Conservation (phyloP, 2,113 vertebrate species). For the Noctilio leporinus region DNA sequence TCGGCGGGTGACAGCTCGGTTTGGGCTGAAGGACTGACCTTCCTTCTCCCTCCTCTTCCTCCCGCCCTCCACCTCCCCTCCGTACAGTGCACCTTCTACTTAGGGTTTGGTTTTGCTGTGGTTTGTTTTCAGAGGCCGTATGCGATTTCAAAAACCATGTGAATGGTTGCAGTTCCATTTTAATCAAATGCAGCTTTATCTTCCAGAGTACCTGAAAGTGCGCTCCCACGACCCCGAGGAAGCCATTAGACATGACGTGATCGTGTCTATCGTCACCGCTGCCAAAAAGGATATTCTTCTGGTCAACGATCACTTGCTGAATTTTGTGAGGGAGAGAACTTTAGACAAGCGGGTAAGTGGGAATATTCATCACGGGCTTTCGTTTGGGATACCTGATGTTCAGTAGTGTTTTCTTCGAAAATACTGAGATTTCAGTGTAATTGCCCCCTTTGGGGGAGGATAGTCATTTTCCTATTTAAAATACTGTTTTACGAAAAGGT, state of each 20-base stretch:
- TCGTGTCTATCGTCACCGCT: conserved; percentile 98
- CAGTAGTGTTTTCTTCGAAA: conserved; percentile 13
- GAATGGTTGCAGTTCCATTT: conserved; percentile 18
- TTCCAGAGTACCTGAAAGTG: conserved; percentile 94
- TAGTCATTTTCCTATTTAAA: too few species aligned
- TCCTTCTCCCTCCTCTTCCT: background rate
- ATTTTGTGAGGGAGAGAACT: conserved; percentile 96
- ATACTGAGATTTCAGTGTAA: too few species aligned
- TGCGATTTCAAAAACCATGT: background rate
- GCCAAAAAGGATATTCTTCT: conserved; percentile 97
- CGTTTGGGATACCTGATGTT: background rate
- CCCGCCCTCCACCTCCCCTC: background rate
- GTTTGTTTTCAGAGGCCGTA: conserved; percentile 14
- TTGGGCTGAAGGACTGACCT: background rate
- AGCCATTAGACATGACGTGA: conserved; percentile 98
- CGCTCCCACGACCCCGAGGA: conserved; percentile 98
- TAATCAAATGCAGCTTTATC: conserved; percentile 45
- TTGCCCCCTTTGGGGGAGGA: too few species aligned
- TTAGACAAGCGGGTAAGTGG: conserved; percentile 93
- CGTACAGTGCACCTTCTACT: background rate
- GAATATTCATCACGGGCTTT: background rate
- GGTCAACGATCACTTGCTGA: conserved; percentile 96
- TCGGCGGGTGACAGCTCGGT: background rate
- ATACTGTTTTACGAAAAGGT: background rate
- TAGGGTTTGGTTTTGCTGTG: conserved; percentile 1